phyloP scores from a whole-genome alignment of 64 coral and sea anemone species.

The Actinia tenebrosa region DNA sequence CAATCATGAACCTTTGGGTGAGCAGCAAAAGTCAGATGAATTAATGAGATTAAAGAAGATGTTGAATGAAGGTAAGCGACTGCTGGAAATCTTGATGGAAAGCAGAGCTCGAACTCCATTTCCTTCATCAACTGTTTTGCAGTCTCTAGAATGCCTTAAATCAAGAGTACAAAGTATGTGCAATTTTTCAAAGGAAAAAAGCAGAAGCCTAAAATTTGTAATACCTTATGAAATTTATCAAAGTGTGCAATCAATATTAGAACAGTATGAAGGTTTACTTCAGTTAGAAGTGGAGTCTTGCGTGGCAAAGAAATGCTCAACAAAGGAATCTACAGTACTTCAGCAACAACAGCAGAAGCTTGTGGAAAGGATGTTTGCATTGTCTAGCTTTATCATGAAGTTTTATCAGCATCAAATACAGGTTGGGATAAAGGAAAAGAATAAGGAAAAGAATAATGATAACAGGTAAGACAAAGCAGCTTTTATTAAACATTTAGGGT shows the following conservation, averaged over 20 bases:
- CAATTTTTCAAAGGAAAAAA: not conserved
- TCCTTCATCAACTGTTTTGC: not conserved
- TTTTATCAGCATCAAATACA: not conserved
- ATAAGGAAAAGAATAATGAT: not conserved
- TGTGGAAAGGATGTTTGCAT: not conserved
- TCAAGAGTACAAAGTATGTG: not conserved
- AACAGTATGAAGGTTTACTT: not conserved
- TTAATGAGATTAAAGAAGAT: not conserved
- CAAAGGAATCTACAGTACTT: not conserved
- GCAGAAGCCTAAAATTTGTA: not conserved
- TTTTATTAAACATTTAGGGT: not conserved
- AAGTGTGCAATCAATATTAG: not conserved
- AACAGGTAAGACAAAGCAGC: not conserved
- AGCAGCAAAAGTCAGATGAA: not conserved
- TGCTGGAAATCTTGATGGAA: not conserved
- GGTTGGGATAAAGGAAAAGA: not conserved
- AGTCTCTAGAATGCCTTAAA: conserved; percentile 1
- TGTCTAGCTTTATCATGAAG: not conserved
- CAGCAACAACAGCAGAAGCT: not conserved
- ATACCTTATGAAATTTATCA: not conserved
- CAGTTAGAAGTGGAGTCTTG: not conserved
- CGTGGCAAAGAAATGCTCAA: not conserved
- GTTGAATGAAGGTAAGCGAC: conserved; percentile 5
- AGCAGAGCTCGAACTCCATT: not conserved
- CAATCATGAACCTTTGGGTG: not conserved